Evolutionary conservation across 1,140 invertebrate species (phyloP), one percentile per base, ranked within the genome.

Genomic region (Brachionus plicatilis): DNA sequence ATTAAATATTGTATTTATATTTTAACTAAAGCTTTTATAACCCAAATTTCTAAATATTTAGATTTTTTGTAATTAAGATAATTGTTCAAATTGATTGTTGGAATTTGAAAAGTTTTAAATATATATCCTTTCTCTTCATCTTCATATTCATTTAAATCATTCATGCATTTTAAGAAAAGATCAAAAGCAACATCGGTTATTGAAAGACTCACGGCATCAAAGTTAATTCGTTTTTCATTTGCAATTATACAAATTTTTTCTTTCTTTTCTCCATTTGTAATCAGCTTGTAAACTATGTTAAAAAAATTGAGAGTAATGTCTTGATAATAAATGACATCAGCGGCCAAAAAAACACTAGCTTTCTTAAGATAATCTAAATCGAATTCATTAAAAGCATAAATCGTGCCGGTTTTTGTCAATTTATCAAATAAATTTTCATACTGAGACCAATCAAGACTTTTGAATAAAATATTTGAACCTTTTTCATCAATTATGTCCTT

Each of bases 161-260:
- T n/a, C 20, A 76, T 50, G 14, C 41, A 76, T 47, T 50, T 76
- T 27, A 37, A n/a, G 14, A 50, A 76, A 4, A 76, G 27, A 76
- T 76, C 33, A 76, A 50, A 76, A 24, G 72, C 41, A 27, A 76
- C 72, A 76, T 76, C 72, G 24, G 43, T 76, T 50, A 76, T 50
- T 50, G 43, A 50, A 9, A 76, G 27, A 50, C 43, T 76, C 20
- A 47, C 47, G 12, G 33, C 7, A 50, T 50, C 45, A 76, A 76
- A 76, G 27, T 76, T 76, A 37, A 76, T 76, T 76, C 72, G 41
- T 27, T 76, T 76, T 50, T 76, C 72, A 50, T 76, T 76, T 47
- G 72, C 72, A 50, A 76, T 76, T 14, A 76, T 27, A n/a, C 72
- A 76, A 33, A 50, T 24, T 76, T 76, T 76, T 1, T 20, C 20